A percentile compares a stretch with the other conserved stretches of the same genome.
phyloP scores from a whole-genome alignment of 2,113 vertebrate genomes.

The Daphoenositta chrysoptera region DNA sequence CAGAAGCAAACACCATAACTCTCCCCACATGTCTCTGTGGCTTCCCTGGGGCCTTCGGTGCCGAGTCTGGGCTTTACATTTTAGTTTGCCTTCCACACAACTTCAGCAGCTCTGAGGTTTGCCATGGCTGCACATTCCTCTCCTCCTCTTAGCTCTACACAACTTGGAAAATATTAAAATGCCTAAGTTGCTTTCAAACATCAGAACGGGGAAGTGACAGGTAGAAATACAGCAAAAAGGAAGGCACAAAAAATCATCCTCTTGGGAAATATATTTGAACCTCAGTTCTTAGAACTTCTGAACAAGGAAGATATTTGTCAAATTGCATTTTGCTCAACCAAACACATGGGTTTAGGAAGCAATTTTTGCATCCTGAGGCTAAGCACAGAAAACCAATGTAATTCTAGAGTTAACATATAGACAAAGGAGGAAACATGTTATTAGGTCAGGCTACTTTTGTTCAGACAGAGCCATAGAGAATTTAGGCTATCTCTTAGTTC shows the following conservation, averaged over 20 bases:
- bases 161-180: not conserved
- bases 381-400: not conserved
- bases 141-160: not conserved
- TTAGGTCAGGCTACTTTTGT: not conserved
- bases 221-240: not conserved
- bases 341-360: not conserved
- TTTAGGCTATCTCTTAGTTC: not conserved
- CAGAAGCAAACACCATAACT: not conserved
- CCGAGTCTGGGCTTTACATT: not conserved
- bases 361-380: not conserved
- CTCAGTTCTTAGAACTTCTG: not conserved
- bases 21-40: not conserved
- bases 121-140: accelerated
- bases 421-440: not conserved
- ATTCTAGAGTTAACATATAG: not conserved
- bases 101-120: not conserved
- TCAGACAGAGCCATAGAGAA: not conserved
- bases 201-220: not conserved
- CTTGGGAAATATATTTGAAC: not conserved
- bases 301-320: not conserved
- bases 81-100: not conserved
- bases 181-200: not conserved
- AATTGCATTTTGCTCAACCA: not conserved
- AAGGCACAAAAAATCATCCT: not conserved
- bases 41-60: not conserved